Evolutionary conservation across 2,888 invertebrate species (phyloP), one percentile per base, ranked within the genome.

Genomic region (Megastigmus dorsalis): DNA sequence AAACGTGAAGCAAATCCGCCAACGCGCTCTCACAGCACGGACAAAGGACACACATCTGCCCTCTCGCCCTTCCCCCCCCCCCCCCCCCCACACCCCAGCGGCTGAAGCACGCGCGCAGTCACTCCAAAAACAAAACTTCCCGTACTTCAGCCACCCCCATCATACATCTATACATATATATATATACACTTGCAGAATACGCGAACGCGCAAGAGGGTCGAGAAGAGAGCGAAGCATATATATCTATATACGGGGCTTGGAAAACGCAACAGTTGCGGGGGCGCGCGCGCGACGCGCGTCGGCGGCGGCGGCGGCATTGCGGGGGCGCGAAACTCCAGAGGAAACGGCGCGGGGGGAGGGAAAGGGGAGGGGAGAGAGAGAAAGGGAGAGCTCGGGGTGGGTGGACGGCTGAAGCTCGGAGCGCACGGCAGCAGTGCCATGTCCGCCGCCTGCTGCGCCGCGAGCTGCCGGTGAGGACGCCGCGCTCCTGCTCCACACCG

Each of bases 261-360:
- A 6, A n/a, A 48, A 57, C 75, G 75, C 75, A 75, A 75, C 75
- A 71, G 70, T 75, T 75, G 75, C 75, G 75, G 66, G 66, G 38
- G 59, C 13, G 38, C 48, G n/a, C 15, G n/a, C 15, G 26, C 48
- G 20, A 7, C 38, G 59, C 50, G 65, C 36, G 36, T 36, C 41
- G 15, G 33, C 48, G 50, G 52, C 45, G 54, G 66, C 43, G 48
- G n/a, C 26, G 43, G 26, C 15, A 18, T 3, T 6, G 60, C 30
- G 48, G 63, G 26, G 60, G 50, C 41, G 41, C 43, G 43, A 43
- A 43, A 43, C n/a, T 18, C 18, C 43, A 38, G 63, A 15, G 63
- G 20, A 10, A 41, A 10, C 13, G 13, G 7, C 7, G 41, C n/a
- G n/a, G n/a, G n/a, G n/a, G n/a, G n/a, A n/a, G n/a, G n/a, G n/a